Percentiles rank a stretch among this genome's conserved stretches.
phyloP scores from a whole-genome alignment of 1,140 invertebrate genomes.

The Trichonephila clavipes region DNA sequence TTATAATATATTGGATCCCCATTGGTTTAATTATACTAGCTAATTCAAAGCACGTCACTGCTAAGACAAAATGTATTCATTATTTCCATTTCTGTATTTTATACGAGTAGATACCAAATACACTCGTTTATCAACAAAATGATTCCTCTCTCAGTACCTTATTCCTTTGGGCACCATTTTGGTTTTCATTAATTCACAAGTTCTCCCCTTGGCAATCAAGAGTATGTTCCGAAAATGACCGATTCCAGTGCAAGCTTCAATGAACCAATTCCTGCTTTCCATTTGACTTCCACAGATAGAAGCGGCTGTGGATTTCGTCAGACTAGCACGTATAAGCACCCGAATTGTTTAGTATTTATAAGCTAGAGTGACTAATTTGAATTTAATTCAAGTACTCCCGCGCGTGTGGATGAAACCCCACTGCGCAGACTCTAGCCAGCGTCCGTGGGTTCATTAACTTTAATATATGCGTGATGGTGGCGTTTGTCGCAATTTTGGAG shows the following conservation, averaged over 20 bases:
- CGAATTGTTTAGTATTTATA: constrained; percentile 72
- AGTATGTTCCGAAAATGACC: neutral
- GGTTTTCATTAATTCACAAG: neutral
- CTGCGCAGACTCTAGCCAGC: neutral
- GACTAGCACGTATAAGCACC: constrained; percentile 58
- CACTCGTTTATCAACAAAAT: no score
- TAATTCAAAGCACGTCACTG: no score
- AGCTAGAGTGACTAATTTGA: constrained; percentile 70
- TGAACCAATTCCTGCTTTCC: constrained; percentile 25
- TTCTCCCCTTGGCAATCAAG: neutral
- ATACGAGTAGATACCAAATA: no score
- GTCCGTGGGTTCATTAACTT: constrained; percentile 59
- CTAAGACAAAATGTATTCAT: no score
- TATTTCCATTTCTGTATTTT: no score
- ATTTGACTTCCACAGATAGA: constrained; percentile 21
- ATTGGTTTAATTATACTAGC: no score
- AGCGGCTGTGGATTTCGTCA: neutral
- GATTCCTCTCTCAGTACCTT: no score
- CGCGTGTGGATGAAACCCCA: constrained; percentile 16
- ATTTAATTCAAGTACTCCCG: constrained; percentile 66
- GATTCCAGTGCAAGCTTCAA: neutral
- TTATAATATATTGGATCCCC: no score
- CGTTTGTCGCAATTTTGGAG: constrained; percentile 59
- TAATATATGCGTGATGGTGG: constrained; percentile 62
- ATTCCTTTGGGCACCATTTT: neutral